These are phyloP conservation scores for Rissa tridactyla DNA, from an alignment of 2,113 vertebrate species.

Conservation along the genomic window DNA sequence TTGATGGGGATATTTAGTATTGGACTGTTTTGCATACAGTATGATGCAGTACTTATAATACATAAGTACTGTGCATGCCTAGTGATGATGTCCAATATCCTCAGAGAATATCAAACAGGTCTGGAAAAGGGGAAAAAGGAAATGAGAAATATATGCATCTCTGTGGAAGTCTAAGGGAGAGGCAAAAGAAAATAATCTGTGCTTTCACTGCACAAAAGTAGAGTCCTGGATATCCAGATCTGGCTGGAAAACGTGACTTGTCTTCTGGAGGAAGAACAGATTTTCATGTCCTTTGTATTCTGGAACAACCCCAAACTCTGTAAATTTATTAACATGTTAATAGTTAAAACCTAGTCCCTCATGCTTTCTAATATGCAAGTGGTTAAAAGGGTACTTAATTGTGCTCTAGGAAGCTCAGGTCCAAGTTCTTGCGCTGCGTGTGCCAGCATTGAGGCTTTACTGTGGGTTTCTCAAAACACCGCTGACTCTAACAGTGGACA, in stretches of 20 bases:
- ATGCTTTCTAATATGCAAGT: background rate
- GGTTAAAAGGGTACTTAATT: background rate
- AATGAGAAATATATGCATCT: background rate
- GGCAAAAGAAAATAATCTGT: background rate
- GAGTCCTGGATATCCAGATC: background rate
- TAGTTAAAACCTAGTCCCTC: background rate
- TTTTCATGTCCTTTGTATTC: background rate
- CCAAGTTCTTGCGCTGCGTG: background rate
- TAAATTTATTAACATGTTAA: background rate
- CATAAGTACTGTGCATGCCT: background rate
- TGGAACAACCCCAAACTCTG: background rate
- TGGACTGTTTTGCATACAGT: background rate
- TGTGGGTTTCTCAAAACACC: background rate
- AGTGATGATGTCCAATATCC: background rate
- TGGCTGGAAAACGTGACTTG: background rate
- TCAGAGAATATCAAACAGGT: background rate
- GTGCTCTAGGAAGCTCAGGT: background rate
- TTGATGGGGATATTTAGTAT: background rate
- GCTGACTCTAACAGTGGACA: background rate
- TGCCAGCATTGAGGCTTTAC: background rate
- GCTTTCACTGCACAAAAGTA: background rate
- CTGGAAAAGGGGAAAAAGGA: background rate
- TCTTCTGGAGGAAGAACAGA: background rate
- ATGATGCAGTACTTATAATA: background rate
- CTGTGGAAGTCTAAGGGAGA: background rate